These are phyloP conservation scores for Colostygia pectinataria DNA, from an alignment of 2,888 invertebrate species.

Conservation along the genomic window DNA sequence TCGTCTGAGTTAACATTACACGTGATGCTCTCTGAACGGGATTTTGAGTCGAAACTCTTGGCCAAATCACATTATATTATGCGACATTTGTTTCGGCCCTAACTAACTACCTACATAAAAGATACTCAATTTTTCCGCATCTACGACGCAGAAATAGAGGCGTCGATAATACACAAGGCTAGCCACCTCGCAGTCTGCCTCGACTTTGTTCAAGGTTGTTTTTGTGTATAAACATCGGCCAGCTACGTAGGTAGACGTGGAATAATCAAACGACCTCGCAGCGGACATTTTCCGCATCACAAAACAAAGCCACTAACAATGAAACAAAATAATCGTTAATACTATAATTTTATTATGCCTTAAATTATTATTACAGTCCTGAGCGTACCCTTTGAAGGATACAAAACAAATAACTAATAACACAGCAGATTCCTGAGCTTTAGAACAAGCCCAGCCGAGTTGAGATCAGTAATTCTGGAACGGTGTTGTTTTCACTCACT, in stretches of 20 bases:
- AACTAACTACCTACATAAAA: background rate
- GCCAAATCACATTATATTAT: no score
- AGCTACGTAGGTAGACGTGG: slow-evolving; percentile 28
- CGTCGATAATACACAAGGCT: slow-evolving; percentile 51
- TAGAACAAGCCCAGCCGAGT: slow-evolving; percentile 73
- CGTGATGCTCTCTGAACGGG: no score
- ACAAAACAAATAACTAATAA: slow-evolving; percentile 73
- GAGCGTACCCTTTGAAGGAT: slow-evolving; percentile 56
- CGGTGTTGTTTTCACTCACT: slow-evolving; percentile 64
- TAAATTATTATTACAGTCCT: slow-evolving; percentile 72
- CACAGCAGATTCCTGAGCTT: slow-evolving; percentile 73
- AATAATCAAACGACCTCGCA: slow-evolving; percentile 40
- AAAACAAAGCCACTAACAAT: slow-evolving; percentile 8
- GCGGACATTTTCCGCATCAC: slow-evolving; percentile 34
- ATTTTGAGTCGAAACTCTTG: no score
- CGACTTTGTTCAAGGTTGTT: slow-evolving; percentile 65
- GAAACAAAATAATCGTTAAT: slow-evolving; percentile 10
- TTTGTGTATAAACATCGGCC: slow-evolving; percentile 75
- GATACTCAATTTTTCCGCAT: no score
- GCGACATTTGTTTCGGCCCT: no score
- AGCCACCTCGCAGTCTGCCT: slow-evolving; percentile 50
- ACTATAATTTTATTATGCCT: slow-evolving; percentile 40
- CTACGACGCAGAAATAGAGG: slow-evolving; percentile 20
- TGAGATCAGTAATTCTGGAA: slow-evolving; percentile 77
- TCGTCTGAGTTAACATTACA: no score